Evolutionary conservation across 1,140 invertebrate species (phyloP), one percentile per base, ranked within the genome.

Genomic region (Anastatus disparis): DNA sequence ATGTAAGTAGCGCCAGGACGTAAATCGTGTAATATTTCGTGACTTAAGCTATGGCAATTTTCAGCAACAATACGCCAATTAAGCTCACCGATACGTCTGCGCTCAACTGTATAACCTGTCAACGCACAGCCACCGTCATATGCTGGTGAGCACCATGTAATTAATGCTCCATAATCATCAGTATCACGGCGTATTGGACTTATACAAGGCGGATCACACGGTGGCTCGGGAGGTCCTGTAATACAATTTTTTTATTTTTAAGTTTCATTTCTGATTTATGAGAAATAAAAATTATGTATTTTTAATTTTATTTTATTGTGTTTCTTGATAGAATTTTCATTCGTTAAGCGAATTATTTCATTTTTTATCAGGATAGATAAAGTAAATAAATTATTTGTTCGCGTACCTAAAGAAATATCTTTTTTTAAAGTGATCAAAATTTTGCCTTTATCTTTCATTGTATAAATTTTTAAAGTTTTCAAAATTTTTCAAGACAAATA

Each of bases 51-150:
- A 73, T 91, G 88, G 76, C 90, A 91, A 66, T 88, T 86, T 59
- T 89, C 86, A 1, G 89, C 88, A 64, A 92, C 81, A 74, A 86
- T 83, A 44, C 80, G 85, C 91, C 91, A 92, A 26, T 84, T 82
- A 20, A 80, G 79, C 62, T 87, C 86, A 74, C 87, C 84, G 74
- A 84, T 81, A 22, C 88, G 84, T 56, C 88, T 88, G 83, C 92
- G 91, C 82, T 96, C 93, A 17, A 96, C 89, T 17, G 90, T 88
- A 79, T 95, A 97, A 53, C 93, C 93, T 20, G 91, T 93, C 50
- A 96, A 89, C 59, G 92, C 92, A 65, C 92, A 91, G 31, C 94
- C 94, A n/a, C 94, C 94, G 79, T 96, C 94, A 76, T 92, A 94
- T 1, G 91, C 89, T 24, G 94, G 91, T 31, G 92, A 93, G 77